These are phyloP conservation scores for Drosophila austrosaltans DNA, from an alignment of 2,888 invertebrate genomes.

Conservation along the genomic window DNA sequence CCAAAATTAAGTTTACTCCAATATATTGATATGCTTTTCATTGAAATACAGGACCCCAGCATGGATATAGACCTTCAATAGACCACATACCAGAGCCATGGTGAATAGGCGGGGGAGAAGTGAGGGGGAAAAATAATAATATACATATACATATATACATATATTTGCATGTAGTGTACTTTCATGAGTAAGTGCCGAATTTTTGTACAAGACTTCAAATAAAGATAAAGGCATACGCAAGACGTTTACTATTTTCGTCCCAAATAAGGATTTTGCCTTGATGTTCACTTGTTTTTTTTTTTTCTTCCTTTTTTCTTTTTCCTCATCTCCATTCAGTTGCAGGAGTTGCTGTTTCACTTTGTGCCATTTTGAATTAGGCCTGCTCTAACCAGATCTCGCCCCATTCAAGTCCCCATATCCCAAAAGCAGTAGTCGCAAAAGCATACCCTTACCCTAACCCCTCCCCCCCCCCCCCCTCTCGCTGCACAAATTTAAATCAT, in stretches of 20 bases:
- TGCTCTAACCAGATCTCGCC: conserved; percentile 6
- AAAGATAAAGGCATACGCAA: background rate
- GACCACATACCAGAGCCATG: too few species aligned
- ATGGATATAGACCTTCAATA: too few species aligned
- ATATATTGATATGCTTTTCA: too few species aligned
- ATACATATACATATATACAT: too few species aligned
- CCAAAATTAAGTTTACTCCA: too few species aligned
- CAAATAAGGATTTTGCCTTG: background rate
- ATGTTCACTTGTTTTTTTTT: background rate
- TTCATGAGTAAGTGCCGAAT: background rate
- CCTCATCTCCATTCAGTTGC: conserved; percentile 2
- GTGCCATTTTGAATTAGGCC: conserved; percentile 12
- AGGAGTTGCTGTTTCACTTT: conserved; percentile 4
- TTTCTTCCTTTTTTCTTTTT: background rate
- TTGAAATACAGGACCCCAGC: too few species aligned
- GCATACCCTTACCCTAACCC: background rate
- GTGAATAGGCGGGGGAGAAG: too few species aligned
- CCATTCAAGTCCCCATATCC: conserved; percentile 1
- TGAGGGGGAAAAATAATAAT: too few species aligned
- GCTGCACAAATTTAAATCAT: background rate
- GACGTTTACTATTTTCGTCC: background rate
- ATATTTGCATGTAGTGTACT: background rate
- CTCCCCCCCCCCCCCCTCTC: too few species aligned
- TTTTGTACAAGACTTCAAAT: conserved; percentile 2
- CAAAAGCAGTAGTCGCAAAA: background rate